Conservation (phyloP, 2,797 vertebrate genomes). For the Alauda arvensis region DNA sequence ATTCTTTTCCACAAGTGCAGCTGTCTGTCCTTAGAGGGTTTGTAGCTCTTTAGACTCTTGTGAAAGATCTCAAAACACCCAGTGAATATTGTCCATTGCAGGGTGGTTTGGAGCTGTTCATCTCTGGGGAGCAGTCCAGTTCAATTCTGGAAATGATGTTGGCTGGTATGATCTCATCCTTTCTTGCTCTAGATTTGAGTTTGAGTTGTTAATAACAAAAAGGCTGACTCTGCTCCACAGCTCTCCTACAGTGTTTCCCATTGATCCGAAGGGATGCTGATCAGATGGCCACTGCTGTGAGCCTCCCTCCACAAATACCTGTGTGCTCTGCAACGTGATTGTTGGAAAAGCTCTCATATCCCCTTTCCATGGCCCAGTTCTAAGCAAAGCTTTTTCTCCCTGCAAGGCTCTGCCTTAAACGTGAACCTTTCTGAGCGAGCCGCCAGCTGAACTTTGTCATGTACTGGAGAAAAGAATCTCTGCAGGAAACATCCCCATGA, state of each 20-base stretch:
- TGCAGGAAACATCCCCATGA: conserved; percentile 47
- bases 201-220: background rate
- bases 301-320: background rate
- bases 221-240: background rate
- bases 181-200: background rate
- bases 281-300: background rate
- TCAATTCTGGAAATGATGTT: background rate
- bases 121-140: background rate
- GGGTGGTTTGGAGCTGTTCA: background rate
- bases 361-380: background rate
- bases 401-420: background rate
- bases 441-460: conserved; percentile 35
- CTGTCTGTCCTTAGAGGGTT: background rate
- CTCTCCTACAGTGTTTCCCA: background rate
- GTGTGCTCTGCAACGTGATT: background rate
- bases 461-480: conserved; percentile 13
- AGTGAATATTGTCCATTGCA: rapidly evolving
- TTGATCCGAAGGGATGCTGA: background rate
- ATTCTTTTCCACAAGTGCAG: background rate
- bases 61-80: background rate
- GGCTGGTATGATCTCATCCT: background rate
- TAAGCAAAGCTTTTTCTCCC: background rate
- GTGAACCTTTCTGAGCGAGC: background rate
- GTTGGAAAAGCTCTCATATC: background rate
- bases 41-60: background rate